Percentiles rank a stretch among this genome's conserved stretches.
These are phyloP conservation scores for Phania funesta DNA, from an alignment of 2,888 invertebrate species.

Conservation along the genomic window DNA sequence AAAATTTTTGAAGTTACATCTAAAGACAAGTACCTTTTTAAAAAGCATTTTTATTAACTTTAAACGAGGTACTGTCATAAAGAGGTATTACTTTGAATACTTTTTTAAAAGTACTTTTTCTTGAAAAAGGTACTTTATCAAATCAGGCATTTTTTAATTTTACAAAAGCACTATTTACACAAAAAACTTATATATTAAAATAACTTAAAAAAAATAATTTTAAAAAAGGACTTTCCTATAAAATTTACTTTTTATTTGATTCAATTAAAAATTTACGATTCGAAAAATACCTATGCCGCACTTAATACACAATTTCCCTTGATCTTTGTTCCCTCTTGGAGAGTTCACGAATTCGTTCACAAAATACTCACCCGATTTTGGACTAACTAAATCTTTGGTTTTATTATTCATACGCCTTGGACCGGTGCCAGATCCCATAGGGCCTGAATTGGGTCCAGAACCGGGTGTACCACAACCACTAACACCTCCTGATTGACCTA, in stretches of 20 bases:
- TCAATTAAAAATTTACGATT: constrained; percentile 33
- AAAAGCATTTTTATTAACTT: no score
- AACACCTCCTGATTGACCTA: constrained; percentile 79
- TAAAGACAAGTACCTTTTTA: no score
- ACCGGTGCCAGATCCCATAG: constrained; percentile 80
- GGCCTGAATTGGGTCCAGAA: constrained; percentile 79
- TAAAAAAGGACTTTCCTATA: neutral
- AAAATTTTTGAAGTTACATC: no score
- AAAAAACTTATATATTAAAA: no score
- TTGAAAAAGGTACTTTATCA: neutral
- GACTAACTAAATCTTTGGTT: constrained; percentile 81
- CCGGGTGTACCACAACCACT: constrained; percentile 80
- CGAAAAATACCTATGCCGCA: constrained; percentile 13
- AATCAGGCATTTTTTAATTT: neutral
- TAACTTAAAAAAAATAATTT: neutral
- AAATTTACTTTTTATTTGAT: neutral
- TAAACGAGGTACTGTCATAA: no score
- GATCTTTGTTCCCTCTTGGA: neutral
- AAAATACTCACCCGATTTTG: constrained; percentile 79
- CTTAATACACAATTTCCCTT: neutral
- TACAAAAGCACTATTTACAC: no score
- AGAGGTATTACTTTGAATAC: no score
- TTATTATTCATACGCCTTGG: constrained; percentile 80
- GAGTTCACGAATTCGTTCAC: neutral
- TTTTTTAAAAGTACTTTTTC: neutral